Conservation (phyloP, 2,113 vertebrate genomes). For the Platycercus adscitus region DNA sequence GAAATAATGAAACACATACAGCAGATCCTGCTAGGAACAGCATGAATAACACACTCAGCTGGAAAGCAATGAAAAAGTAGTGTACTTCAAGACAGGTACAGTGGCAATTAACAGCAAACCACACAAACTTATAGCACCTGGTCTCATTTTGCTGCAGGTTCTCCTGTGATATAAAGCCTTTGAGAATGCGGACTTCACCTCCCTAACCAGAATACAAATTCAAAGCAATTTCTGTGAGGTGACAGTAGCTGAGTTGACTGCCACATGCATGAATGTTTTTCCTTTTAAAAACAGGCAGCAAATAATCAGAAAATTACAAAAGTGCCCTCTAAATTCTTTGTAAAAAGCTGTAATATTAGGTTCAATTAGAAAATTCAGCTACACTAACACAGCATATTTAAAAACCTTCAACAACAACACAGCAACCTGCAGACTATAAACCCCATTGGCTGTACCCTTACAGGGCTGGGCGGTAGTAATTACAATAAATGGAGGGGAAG, state of each 20-base stretch:
- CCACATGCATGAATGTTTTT: not conserved
- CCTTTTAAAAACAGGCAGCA: not conserved
- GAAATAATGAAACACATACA: not conserved
- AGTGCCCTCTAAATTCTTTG: not conserved
- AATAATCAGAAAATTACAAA: not conserved
- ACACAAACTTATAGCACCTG: not conserved
- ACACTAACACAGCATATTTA: not conserved
- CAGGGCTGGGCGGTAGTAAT: not conserved
- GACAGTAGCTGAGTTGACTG: not conserved
- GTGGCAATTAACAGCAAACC: slow-evolving; percentile 42
- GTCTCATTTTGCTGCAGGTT: slow-evolving; percentile 8
- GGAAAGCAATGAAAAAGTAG: not conserved
- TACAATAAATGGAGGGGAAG: not conserved
- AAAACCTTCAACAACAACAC: not conserved
- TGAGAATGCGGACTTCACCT: not conserved
- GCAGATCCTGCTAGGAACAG: not conserved
- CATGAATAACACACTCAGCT: not conserved
- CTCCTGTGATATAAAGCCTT: slow-evolving; percentile 16
- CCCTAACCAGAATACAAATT: not conserved
- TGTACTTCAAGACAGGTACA: not conserved
- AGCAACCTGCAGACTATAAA: not conserved
- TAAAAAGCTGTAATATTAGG: not conserved
- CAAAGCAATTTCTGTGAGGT: not conserved
- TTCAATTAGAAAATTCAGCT: not conserved
- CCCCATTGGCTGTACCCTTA: not conserved